Base-by-base conservation (phyloP, 2,113 vertebrate genomes). In the Lophotis ruficrista region DNA sequence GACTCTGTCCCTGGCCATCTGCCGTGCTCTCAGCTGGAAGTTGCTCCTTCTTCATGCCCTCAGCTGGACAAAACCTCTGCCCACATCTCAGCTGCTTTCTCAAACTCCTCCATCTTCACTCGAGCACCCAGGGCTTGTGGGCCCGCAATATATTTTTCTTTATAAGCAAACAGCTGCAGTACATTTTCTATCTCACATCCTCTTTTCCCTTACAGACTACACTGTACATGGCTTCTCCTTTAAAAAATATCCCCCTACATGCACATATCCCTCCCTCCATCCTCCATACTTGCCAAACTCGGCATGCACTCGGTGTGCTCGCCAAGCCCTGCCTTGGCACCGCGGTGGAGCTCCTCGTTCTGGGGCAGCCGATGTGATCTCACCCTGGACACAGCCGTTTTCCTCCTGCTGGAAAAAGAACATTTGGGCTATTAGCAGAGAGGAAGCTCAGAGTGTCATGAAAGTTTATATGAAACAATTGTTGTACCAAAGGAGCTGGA, bases 401-500 rank as follows among this genome's bases (percentile, higher is more conserved):
- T 97, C 71, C 76, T 96, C 71, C 91, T 94, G 91, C 93, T 97
- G 97, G 89, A 97, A 96, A 95, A 95, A 94, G 89, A 93, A 95
- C 91, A 71, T 91, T 94, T 87, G 72, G 75, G 71, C 93, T 93
- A 73, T 96, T 97, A 97, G 75, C 85, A 88, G 83, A 96, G 64
- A 97, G 97, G 97, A 97, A 97, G 82, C 97, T 96, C 79, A 19
- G 48, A 75, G 83, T 97, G 93, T 96, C 96, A 96, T 95, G 87
- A 12, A 83, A 93, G 94, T 95, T 97, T 96, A 88, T 91, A 77
- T 90, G 90, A 94, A 94, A 96, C 94, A 97, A 96, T 97, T 94
- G 83, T 92, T 95, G 91, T 79, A 96, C 83, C 73, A 92, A 92
- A 83, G 60, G 61, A 94, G 93, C 50, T 97, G 96, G 94, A 96